These are phyloP conservation scores for Hirtodrosophila duncani DNA, from an alignment of 2,888 invertebrate genomes.

Conservation along the genomic window DNA sequence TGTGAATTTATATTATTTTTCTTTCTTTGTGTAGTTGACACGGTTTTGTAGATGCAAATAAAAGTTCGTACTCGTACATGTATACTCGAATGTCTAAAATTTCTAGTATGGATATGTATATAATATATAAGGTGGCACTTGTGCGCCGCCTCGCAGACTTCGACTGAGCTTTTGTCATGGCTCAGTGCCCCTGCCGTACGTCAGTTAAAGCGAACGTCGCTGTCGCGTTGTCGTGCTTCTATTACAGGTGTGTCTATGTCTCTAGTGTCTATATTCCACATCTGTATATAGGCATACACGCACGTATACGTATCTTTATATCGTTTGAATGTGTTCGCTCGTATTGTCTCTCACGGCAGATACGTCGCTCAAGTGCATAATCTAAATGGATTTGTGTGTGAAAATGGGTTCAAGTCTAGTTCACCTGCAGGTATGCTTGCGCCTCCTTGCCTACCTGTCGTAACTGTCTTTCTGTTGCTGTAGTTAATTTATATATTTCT, in stretches of 20 bases:
- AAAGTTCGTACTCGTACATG: conserved; percentile 11
- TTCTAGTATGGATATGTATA: conserved; percentile 53
- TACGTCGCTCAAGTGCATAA: conserved; percentile 44
- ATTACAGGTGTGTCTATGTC: conserved; percentile 60
- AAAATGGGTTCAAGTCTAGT: conserved; percentile 49
- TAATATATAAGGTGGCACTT: conserved; percentile 48
- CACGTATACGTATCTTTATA: too few species aligned
- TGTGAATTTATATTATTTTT: conserved; percentile 5
- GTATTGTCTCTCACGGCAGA: background rate
- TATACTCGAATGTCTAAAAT: conserved; percentile 38
- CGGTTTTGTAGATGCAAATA: too few species aligned
- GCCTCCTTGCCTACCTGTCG: conserved; percentile 10
- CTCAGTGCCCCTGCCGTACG: conserved; percentile 40
- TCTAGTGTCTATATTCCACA: too few species aligned
- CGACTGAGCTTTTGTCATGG: conserved; percentile 36
- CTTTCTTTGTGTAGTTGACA: conserved; percentile 26
- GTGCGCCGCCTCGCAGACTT: background rate
- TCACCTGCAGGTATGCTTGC: conserved; percentile 7
- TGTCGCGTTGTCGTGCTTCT: conserved; percentile 30
- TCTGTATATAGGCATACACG: too few species aligned
- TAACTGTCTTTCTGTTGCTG: conserved; percentile 33
- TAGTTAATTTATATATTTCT: too few species aligned
- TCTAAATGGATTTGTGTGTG: conserved; percentile 55
- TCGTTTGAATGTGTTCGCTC: too few species aligned
- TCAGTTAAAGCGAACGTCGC: conserved; percentile 21